Conservation (phyloP, 2,113 vertebrate genomes). For the Eurypyga helias region DNA sequence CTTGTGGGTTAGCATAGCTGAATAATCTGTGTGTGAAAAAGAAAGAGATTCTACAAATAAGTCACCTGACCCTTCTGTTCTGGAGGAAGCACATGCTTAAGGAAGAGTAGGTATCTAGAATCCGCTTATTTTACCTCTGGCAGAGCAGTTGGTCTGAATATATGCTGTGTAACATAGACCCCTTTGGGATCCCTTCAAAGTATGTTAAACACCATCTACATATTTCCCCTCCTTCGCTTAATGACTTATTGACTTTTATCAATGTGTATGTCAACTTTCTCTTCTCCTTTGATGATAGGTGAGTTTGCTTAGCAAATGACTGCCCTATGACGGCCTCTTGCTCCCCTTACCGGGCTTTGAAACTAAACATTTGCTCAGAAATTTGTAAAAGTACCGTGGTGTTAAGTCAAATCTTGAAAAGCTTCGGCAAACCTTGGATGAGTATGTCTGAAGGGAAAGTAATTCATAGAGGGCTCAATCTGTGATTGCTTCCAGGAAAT, state of each 20-base stretch:
- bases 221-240: not conserved
- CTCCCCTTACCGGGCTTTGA: not conserved
- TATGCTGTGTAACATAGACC: not conserved
- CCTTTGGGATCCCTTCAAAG: not conserved
- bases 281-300: slow-evolving; percentile 11
- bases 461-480: not conserved
- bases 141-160: not conserved
- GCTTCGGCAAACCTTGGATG: not conserved
- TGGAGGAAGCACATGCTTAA: not conserved
- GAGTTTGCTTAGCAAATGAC: slow-evolving; percentile 40
- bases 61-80: not conserved
- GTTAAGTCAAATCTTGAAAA: not conserved
- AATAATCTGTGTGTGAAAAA: not conserved
- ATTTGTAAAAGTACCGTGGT: not conserved
- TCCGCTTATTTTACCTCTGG: slow-evolving; percentile 6
- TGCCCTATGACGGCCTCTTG: not conserved
- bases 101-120: not conserved
- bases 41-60: not conserved
- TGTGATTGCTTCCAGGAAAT: not conserved
- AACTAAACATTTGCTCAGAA: slow-evolving; percentile 12
- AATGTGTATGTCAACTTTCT: not conserved
- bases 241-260: not conserved
- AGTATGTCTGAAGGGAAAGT: not conserved
- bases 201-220: not conserved
- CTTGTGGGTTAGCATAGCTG: not conserved